Base-by-base conservation (phyloP, 1,140 invertebrate species). In the Hylaeus anthracinus region DNA sequence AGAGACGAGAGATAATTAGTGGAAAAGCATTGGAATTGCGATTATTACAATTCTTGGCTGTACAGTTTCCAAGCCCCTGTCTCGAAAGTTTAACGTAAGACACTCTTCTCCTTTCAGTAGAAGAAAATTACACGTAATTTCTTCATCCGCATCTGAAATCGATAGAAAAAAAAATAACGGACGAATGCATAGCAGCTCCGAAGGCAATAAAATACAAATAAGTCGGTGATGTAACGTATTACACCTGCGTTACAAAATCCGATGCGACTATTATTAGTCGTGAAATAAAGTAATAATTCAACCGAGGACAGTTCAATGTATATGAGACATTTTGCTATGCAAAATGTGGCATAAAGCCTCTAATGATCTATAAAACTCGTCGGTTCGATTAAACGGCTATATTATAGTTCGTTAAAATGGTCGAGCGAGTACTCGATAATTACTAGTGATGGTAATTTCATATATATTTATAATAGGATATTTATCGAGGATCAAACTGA, bases 21-120 rank as follows among this genome's bases (percentile, higher is more conserved):
- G 14, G 39, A 76, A 60, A 63, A 65, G 53, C 70, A 81, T 83
- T 74, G 74, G 12, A 73, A 64, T 79, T 48, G 70, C 58, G 45
- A 81, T 71, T 71, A 75, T 63, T 51, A 39, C 65, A 60, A 60
- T 81, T 60, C 41, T 48, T 26, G 48, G 60, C 15, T 45, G 61
- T 48, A 37, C 26, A 56, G 56, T 72, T 58, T 55, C 6, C n/a
- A 12, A 63, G 53, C n/a, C 6, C 1, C 4, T 37, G n/a, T 12
- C n/a, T 65, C 37, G 53, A 71, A 71, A 58, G 51, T 56, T 58
- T n/a, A 9, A 10, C 63, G 6, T 2, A 45, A n/a, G 41, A 45
- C 14, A 6, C 14, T n/a, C 15, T n/a, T 66, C 15, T 26, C 8
- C 15, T 9, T 9, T 8, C 6, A 48, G 43, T n/a, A 37, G 10